A percentile compares a stretch with the other conserved stretches of the same genome.
Evolutionary conservation across 2,888 invertebrate species (phyloP).

Genomic region (Parnassius mnemosyne): DNA sequence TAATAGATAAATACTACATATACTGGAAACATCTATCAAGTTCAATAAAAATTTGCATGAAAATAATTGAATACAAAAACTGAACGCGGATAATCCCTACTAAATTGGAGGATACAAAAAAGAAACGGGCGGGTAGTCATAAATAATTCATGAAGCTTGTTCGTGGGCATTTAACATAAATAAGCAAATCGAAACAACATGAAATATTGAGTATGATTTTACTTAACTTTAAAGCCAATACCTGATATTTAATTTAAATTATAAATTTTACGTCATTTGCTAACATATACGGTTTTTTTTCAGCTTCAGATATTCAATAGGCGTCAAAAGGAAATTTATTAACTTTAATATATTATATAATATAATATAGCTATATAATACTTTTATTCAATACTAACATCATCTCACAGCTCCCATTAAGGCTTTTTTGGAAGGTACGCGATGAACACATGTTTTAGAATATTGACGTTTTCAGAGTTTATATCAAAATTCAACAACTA

Average conservation of each 20-base stretch:
- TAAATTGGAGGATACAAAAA: conserved; percentile 5
- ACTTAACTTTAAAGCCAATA: conserved; percentile 23
- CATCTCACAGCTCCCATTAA: conserved; percentile 76
- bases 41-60: background rate
- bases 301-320: no score
- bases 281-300: no score
- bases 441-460: conserved; percentile 63
- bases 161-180: background rate
- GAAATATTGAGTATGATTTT: background rate
- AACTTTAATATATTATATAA: conserved; percentile 17
- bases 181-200: background rate
- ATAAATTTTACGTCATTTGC: no score
- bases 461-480: conserved; percentile 32
- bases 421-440: conserved; percentile 67
- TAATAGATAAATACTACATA: no score
- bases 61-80: conserved; percentile 4
- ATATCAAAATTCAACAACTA: conserved; percentile 9
- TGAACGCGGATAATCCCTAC: background rate
- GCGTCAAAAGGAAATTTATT: no score
- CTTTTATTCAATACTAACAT: conserved; percentile 44
- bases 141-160: conserved; percentile 6
- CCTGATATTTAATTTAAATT: no score
- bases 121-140: background rate
- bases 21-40: background rate
- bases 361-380: conserved; percentile 31